These are phyloP conservation scores for Cercopithecus mitis DNA, from an alignment of 2,797 vertebrate genomes.

Conservation along the genomic window DNA sequence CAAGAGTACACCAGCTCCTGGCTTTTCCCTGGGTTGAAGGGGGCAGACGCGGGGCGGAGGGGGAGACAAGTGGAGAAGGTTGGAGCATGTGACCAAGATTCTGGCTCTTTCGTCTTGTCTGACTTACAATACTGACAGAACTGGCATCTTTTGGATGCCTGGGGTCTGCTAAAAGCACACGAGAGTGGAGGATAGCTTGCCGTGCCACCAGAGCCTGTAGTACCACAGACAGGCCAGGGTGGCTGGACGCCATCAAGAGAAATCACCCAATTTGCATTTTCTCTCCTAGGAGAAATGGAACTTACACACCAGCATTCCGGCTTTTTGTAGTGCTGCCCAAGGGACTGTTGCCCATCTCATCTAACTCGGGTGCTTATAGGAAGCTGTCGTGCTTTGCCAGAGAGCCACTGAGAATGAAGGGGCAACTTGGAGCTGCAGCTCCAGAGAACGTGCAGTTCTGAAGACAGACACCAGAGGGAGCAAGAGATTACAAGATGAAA, in stretches of 20 bases:
- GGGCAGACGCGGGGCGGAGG: too few species aligned
- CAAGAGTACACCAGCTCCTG: not conserved
- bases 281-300: not conserved
- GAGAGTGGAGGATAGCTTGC: not conserved
- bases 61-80: not conserved
- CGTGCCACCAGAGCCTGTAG: too few species aligned
- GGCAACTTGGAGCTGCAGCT: not conserved
- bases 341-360: not conserved
- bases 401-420: not conserved
- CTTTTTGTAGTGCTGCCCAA: not conserved
- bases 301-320: not conserved
- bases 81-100: not conserved
- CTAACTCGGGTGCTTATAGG: not conserved
- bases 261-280: not conserved
- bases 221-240: too few species aligned
- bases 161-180: not conserved
- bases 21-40: not conserved
- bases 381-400: not conserved
- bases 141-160: not conserved
- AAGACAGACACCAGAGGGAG: not conserved
- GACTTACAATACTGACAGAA: not conserved
- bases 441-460: not conserved
- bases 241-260: not conserved
- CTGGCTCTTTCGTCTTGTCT: not conserved
- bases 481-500: not conserved